Evolutionary conservation across 2,113 vertebrate genomes (phyloP).

Genomic region (Syngnathus typhle): DNA sequence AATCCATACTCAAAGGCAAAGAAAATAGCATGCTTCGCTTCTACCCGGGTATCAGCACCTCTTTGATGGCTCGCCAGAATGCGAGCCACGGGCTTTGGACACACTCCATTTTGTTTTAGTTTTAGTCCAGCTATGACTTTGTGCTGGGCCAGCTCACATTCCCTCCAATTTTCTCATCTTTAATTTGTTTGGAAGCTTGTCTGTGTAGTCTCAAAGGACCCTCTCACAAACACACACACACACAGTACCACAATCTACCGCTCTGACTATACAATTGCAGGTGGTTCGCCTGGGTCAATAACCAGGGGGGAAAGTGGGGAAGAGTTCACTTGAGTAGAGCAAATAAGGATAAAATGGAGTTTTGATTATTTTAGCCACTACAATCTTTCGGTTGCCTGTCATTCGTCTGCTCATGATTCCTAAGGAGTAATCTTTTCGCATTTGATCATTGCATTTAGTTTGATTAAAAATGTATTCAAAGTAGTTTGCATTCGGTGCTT

Average conservation of each 20-base stretch:
- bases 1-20: slow-evolving; percentile 33
- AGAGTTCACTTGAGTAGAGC: slow-evolving; percentile 65
- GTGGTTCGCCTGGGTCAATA: slow-evolving; percentile 65
- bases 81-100: slow-evolving; percentile 28
- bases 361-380: slow-evolving; percentile 17
- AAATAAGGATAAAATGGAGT: slow-evolving; percentile 58
- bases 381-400: slow-evolving; percentile 23
- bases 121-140: slow-evolving; percentile 31
- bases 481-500: background rate
- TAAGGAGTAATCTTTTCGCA: background rate
- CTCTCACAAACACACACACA: background rate
- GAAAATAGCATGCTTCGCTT: slow-evolving; percentile 33
- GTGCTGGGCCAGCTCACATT: background rate
- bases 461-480: slow-evolving; percentile 5
- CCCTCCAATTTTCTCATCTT: slow-evolving; percentile 9
- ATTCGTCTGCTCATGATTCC: slow-evolving; percentile 6
- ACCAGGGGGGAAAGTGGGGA: slow-evolving; percentile 67
- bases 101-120: slow-evolving; percentile 22
- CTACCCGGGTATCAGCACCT: slow-evolving; percentile 24
- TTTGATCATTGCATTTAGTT: background rate
- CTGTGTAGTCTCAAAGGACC: slow-evolving; percentile 20
- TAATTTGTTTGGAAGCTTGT: slow-evolving; percentile 34
- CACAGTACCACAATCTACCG: no score
- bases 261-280: slow-evolving; percentile 36
- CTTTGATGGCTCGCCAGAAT: slow-evolving; percentile 36